A percentile compares a stretch with the other conserved stretches of the same genome.
phyloP scores from a whole-genome alignment of 2,113 vertebrate species.

The Blennius ocellaris region DNA sequence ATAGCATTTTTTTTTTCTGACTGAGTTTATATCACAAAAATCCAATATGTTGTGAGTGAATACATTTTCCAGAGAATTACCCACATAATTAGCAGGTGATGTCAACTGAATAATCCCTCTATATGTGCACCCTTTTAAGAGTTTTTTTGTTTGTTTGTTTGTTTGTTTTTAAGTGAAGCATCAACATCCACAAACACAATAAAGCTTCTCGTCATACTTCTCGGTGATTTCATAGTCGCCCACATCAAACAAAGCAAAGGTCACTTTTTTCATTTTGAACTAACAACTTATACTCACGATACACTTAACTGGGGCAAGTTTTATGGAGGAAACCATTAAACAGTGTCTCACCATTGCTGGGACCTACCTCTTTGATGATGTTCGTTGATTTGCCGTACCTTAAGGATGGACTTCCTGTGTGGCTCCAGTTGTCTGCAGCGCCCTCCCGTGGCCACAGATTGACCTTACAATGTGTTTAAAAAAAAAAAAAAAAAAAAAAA shows the following conservation, averaged over 20 bases:
- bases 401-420: not conserved
- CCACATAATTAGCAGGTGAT: constrained; percentile 17
- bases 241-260: constrained; percentile 53
- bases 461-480: too few relatives aligned
- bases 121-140: constrained; percentile 32
- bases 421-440: constrained; percentile 44
- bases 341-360: not conserved
- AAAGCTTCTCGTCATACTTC: constrained; percentile 42
- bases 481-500: too few relatives aligned
- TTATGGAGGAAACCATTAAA: constrained; percentile 36
- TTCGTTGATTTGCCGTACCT: not conserved
- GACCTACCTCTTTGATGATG: constrained; percentile 28
- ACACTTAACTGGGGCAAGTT: constrained; percentile 25
- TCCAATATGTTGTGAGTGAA: not conserved
- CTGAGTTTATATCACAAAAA: not conserved
- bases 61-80: not conserved
- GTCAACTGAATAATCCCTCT: constrained; percentile 5
- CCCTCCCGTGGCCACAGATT: constrained; percentile 48
- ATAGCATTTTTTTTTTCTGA: not conserved
- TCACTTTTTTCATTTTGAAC: constrained; percentile 11
- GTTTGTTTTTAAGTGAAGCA: constrained; percentile 9
- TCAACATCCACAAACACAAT: not conserved
- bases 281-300: constrained; percentile 32
- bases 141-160: constrained; percentile 30
- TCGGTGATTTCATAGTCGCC: constrained; percentile 51